Conservation (phyloP, 2,797 vertebrate genomes). For the Chromis chromis region DNA sequence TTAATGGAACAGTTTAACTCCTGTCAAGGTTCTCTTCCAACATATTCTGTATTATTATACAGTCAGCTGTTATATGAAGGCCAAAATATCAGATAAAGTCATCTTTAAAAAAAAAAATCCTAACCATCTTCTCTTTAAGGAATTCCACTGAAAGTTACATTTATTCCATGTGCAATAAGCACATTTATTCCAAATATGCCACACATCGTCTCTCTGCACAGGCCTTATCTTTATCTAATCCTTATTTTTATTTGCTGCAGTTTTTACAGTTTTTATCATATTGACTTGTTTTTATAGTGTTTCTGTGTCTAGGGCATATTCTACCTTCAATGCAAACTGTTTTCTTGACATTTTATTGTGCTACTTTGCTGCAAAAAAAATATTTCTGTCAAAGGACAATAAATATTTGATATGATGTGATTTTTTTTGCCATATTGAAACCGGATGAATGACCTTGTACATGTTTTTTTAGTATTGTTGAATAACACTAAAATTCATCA, state of each 20-base stretch:
- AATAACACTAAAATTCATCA: not conserved
- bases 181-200: not conserved
- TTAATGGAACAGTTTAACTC: too few relatives aligned
- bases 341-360: not conserved
- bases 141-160: not conserved
- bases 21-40: too few relatives aligned
- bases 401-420: not conserved
- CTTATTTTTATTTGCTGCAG: not conserved
- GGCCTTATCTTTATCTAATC: not conserved
- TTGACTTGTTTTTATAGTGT: not conserved
- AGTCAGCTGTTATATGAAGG: not conserved
- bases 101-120: not conserved
- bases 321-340: not conserved
- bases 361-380: not conserved
- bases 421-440: not conserved
- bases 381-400: not conserved
- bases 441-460: constrained; percentile 6
- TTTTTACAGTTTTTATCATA: not conserved
- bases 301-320: not conserved
- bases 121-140: not conserved
- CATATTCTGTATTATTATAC: too few relatives aligned
- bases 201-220: not conserved
- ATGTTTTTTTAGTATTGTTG: not conserved
- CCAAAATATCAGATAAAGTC: not conserved
- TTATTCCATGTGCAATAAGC: not conserved